Evolutionary conservation across 2,797 vertebrate species (phyloP), one percentile per base, ranked within the genome.

Genomic region (Megaceryle alcyon): DNA sequence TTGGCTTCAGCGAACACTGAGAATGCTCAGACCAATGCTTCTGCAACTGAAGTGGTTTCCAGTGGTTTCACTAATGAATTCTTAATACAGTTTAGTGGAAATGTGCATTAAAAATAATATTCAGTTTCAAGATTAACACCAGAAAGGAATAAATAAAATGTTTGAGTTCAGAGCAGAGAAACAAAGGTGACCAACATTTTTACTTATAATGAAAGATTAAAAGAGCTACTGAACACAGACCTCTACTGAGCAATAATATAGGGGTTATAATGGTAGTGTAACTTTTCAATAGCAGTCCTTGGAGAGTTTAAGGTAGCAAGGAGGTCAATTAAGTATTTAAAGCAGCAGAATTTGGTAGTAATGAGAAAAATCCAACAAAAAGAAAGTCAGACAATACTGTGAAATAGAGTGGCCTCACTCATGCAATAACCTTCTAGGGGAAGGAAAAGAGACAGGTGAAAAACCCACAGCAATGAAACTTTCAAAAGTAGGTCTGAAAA

Each of bases 261-360:
- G 35, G 28, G 43, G 26, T 83, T 93, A 44, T 59, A 80, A 92
- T 33, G 26, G 56, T 29, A 90, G 72, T 29, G 16, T 63, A 72
- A 79, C 61, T 86, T 82, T 78, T 64, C 90, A 92, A 37, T 25
- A 80, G 51, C 63, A 84, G 33, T 79, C 83, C 60, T 90, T 35
- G 22, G 51, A 91, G 53, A 85, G 5, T 20, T 6, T 35, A 72
- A 81, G 49, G 82, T 5, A 88, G 70, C 73, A 94, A 81, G 16
- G 48, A 86, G 60, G 63, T 72, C 89, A 90, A 63, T 48, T 14
- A 92, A 90, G 73, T 82, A 84, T 79, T 92, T 86, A 69, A 92
- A 90, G 48, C 43, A 83, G 35, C 22, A 88, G 41, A 86, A 92
- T 61, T 51, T 69, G 28, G 26, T 16, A 53, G 41, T 48, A 94